Conservation (phyloP, 2,888 invertebrate genomes). For the Beris morrisii region DNA sequence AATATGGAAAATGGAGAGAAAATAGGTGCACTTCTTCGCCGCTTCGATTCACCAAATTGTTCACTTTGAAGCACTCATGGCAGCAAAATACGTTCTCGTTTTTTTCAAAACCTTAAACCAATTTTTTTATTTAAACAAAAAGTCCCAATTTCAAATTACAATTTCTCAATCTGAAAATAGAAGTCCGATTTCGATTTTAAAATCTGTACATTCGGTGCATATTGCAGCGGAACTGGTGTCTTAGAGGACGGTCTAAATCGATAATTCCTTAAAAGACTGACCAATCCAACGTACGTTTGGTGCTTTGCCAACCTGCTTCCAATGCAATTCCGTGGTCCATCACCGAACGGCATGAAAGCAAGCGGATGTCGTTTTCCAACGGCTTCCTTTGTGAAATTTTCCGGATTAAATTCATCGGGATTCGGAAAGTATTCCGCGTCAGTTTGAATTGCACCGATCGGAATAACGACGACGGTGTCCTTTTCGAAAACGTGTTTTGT, state of each 20-base stretch:
- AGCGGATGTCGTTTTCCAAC: constrained; percentile 48
- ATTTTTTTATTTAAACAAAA: no score
- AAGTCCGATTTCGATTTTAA: constrained; percentile 5
- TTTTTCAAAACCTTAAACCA: no score
- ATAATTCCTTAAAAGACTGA: constrained; percentile 10
- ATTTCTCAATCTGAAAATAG: constrained; percentile 13
- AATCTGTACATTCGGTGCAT: neutral
- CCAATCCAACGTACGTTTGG: constrained; percentile 4
- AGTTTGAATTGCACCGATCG: constrained; percentile 60
- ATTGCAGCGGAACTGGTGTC: constrained; percentile 4
- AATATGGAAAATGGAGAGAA: no score
- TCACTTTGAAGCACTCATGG: no score
- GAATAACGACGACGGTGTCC: constrained; percentile 57
- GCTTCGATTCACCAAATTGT: no score
- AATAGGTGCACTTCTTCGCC: no score
- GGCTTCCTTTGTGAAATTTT: constrained; percentile 60
- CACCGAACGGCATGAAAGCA: constrained; percentile 31
- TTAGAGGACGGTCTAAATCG: constrained; percentile 5
- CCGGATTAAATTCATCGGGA: constrained; percentile 62
- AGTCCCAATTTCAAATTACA: neutral
- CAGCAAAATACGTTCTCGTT: no score
- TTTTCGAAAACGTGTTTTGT: constrained; percentile 55
- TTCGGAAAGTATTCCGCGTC: constrained; percentile 61
- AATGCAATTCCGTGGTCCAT: constrained; percentile 33
- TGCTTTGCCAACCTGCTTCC: constrained; percentile 6